Percentiles rank a stretch among this genome's conserved stretches.
Conservation (phyloP, 2,113 vertebrate genomes). For the Takifugu bimaculatus region DNA sequence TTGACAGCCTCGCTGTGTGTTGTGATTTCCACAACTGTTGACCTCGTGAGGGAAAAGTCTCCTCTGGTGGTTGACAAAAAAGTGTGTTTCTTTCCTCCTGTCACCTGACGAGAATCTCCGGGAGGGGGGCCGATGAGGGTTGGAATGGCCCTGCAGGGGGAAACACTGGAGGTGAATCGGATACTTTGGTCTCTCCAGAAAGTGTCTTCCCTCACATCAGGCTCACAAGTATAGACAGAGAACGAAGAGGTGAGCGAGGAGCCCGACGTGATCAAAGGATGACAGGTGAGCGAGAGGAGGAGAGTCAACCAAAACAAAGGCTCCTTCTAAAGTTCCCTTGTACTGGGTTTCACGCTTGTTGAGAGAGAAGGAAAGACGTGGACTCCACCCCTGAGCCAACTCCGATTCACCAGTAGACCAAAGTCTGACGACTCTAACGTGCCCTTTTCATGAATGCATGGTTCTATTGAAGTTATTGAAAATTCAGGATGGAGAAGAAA, state of each 20-base stretch:
- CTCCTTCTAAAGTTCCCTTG: slow-evolving; percentile 65
- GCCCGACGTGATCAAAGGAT: slow-evolving; percentile 74
- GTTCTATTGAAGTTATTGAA: background rate
- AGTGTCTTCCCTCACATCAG: slow-evolving; percentile 41
- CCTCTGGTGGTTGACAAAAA: slow-evolving; percentile 14
- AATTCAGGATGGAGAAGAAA: no score
- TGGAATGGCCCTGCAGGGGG: slow-evolving; percentile 46
- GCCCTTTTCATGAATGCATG: background rate
- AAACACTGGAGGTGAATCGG: slow-evolving; percentile 32
- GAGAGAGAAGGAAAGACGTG: slow-evolving; percentile 60
- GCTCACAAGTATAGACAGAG: slow-evolving; percentile 47
- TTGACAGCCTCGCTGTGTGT: slow-evolving; percentile 39
- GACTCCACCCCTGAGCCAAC: slow-evolving; percentile 62
- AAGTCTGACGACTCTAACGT: slow-evolving; percentile 28
- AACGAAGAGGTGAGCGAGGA: slow-evolving; percentile 38
- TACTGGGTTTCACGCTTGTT: slow-evolving; percentile 43
- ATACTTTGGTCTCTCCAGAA: slow-evolving; percentile 48
- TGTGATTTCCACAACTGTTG: slow-evolving; percentile 51
- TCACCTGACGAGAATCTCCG: slow-evolving; percentile 45
- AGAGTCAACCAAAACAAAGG: slow-evolving; percentile 71
- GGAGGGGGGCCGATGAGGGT: slow-evolving; percentile 12
- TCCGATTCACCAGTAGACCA: slow-evolving; percentile 55
- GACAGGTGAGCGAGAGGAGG: slow-evolving; percentile 71
- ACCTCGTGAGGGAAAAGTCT: slow-evolving; percentile 30
- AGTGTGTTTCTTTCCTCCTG: slow-evolving; percentile 35